Conservation (phyloP, 92 coral and sea anemone species). For the Pocillopora meandrina region DNA sequence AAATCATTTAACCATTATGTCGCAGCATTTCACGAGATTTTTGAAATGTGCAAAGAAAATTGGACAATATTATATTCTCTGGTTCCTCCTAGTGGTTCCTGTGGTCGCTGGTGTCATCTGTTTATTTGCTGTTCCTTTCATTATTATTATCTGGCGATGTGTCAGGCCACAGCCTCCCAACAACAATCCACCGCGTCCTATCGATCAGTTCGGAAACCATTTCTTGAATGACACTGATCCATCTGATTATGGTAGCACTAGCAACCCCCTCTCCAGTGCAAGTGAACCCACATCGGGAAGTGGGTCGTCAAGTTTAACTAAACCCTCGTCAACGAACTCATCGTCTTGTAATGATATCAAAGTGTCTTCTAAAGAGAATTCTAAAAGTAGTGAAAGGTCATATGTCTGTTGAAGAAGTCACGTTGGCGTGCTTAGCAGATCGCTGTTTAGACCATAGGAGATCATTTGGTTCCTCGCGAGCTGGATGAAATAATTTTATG, state of each 20-base stretch:
- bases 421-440: no score
- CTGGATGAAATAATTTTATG: no score
- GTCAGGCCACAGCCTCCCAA: not conserved
- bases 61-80: no score
- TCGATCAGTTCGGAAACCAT: not conserved
- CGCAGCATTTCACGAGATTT: no score
- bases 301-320: not conserved
- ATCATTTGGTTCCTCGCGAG: no score
- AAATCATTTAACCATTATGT: no score
- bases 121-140: not conserved
- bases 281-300: not conserved
- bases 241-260: not conserved
- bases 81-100: no score
- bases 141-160: not conserved
- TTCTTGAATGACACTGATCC: not conserved
- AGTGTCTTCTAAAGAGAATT: not conserved
- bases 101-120: not conserved
- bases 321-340: not conserved
- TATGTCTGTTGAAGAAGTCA: no score
- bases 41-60: no score
- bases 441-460: no score
- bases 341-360: not conserved
- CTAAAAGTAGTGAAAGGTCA: not conserved
- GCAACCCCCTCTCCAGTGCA: not conserved
- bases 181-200: no score